A percentile compares a stretch with the other conserved stretches of the same genome.
Conservation (phyloP, 2,113 vertebrate genomes). For the Ailurus styani region DNA sequence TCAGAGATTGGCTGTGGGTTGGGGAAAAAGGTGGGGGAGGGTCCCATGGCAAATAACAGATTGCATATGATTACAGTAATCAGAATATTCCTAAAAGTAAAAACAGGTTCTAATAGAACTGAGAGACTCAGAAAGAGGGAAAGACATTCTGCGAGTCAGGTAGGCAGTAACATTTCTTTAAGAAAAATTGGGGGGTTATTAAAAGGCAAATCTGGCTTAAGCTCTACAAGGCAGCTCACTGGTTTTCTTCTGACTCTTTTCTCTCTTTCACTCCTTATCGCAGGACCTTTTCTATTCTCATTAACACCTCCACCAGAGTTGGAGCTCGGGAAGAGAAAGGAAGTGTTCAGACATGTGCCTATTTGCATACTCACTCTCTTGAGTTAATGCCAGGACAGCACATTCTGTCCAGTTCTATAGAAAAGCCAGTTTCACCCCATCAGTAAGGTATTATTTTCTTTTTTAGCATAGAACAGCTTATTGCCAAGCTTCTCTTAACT, state of each 20-base stretch:
- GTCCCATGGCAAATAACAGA: background rate
- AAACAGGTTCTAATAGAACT: background rate
- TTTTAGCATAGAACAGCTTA: conserved; percentile 37
- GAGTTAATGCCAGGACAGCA: background rate
- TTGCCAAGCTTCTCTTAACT: conserved; percentile 62
- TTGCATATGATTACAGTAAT: background rate
- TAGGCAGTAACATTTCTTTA: background rate
- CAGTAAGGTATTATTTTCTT: conserved; percentile 46
- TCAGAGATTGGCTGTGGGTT: background rate
- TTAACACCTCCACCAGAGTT: conserved; percentile 42
- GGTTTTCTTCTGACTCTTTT: background rate
- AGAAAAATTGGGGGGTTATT: background rate
- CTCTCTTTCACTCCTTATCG: background rate
- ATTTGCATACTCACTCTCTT: conserved; percentile 32
- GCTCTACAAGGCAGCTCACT: background rate
- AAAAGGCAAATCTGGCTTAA: background rate
- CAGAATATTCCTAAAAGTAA: background rate
- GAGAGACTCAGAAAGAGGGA: background rate
- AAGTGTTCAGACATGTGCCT: conserved; percentile 45
- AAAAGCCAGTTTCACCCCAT: conserved; percentile 27
- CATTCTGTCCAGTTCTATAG: conserved; percentile 17
- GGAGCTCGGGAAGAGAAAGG: conserved; percentile 2
- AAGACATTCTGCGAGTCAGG: background rate
- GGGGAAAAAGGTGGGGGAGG: background rate
- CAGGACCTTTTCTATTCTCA: conserved; percentile 24